Evolutionary conservation across 1,140 invertebrate genomes (phyloP).

Genomic region (Ceratosolen fusciceps): DNA sequence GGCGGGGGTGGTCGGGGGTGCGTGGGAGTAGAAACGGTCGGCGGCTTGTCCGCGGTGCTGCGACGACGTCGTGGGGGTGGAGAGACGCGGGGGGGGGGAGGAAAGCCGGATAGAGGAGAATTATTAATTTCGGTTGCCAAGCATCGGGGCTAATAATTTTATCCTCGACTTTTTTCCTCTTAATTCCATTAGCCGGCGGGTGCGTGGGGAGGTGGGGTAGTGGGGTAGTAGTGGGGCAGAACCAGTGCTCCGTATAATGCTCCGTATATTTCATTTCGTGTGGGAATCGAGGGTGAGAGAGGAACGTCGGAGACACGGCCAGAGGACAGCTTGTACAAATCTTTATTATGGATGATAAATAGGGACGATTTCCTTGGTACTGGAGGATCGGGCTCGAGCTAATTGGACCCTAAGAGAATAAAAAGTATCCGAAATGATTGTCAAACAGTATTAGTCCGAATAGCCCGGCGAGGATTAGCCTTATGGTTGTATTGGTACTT

Average conservation of each 20-base stretch:
- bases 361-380: constrained; percentile 10
- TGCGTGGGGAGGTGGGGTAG: too few species aligned
- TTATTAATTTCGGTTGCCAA: not conserved
- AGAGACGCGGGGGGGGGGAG: too few species aligned
- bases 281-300: not conserved
- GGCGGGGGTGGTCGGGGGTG: too few species aligned
- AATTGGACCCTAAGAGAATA: constrained; percentile 6
- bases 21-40: too few species aligned
- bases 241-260: constrained; percentile 17
- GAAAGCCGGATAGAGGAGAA: not conserved
- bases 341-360: constrained; percentile 35
- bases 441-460: not conserved
- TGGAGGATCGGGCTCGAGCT: constrained; percentile 8
- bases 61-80: too few species aligned
- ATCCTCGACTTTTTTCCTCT: not conserved
- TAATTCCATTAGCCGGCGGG: constrained; percentile 18
- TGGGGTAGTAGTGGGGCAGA: too few species aligned
- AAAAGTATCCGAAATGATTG: constrained; percentile 6
- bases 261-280: constrained; percentile 28
- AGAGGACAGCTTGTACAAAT: constrained; percentile 24
- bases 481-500: too few species aligned
- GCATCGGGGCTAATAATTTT: not conserved
- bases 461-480: too few species aligned
- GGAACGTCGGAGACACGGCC: not conserved
- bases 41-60: too few species aligned